phyloP scores from a whole-genome alignment of 2,113 vertebrate species.

The Esox niger region DNA sequence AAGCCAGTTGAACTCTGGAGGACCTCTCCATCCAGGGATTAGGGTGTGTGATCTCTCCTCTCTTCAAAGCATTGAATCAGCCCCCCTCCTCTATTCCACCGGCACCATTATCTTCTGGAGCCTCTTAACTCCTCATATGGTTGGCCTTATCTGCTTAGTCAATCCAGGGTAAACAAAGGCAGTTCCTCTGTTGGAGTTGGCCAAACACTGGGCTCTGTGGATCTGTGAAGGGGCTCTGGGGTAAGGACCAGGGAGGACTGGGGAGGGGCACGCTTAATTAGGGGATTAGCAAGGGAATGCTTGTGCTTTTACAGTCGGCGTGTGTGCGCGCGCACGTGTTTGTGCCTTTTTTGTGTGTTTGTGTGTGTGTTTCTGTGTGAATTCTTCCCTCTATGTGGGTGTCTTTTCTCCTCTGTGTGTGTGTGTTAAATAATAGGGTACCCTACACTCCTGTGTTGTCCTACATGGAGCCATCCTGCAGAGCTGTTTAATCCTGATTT shows the following conservation, averaged over 20 bases:
- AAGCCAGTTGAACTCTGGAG: slow-evolving; percentile 64
- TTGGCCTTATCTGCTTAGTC: slow-evolving; percentile 66
- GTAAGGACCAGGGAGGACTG: slow-evolving; percentile 57
- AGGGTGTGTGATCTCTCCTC: slow-evolving; percentile 66
- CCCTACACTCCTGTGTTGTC: slow-evolving; percentile 49
- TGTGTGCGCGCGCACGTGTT: slow-evolving; percentile 38
- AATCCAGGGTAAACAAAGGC: slow-evolving; percentile 73
- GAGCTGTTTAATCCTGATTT: slow-evolving; percentile 70
- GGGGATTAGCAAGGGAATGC: slow-evolving; percentile 69
- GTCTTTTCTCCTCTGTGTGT: not conserved
- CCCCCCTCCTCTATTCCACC: slow-evolving; percentile 58
- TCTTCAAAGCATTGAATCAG: slow-evolving; percentile 63
- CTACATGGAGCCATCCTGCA: slow-evolving; percentile 58
- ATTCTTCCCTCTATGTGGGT: not conserved
- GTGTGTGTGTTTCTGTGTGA: slow-evolving; percentile 8
- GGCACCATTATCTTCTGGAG: slow-evolving; percentile 54
- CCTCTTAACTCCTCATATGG: slow-evolving; percentile 58
- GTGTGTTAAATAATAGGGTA: not conserved
- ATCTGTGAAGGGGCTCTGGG: slow-evolving; percentile 58
- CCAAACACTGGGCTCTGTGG: slow-evolving; percentile 60
- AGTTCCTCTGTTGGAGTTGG: slow-evolving; percentile 70
- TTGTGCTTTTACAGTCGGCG: slow-evolving; percentile 74
- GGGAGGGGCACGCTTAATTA: slow-evolving; percentile 71
- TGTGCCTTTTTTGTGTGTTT: slow-evolving; percentile 12
- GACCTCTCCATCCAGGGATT: slow-evolving; percentile 72